Base-by-base conservation (phyloP, 2,797 vertebrate genomes). In the Lepilemur ruficaudatus region DNA sequence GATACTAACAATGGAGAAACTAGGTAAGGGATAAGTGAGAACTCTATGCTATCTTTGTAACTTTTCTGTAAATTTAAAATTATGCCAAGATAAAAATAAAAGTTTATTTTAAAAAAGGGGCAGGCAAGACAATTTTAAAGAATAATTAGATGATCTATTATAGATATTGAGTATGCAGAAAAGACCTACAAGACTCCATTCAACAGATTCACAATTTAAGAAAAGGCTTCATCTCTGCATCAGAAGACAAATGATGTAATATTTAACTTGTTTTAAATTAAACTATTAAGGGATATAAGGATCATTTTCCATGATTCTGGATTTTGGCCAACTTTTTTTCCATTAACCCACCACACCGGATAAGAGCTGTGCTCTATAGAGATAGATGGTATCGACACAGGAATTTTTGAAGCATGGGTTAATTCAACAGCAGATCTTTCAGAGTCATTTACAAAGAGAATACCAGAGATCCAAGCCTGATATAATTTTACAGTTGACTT, bases 31-130 rank as follows among this genome's bases (percentile, higher is more conserved):
- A 14, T 75, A 32, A 55, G 35, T 25, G 25, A 67, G 30, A 50
- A 90, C n/a, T 69, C 11, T 65, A 32, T 38, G 63, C 32, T 18
- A 63, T 61, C 23, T 89, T 38, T 67, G 59, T 4, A 75, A 72
- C 22, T 80, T 93, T 82, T 90, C 38, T 84, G 10, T 80, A 86
- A 80, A 70, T 79, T 89, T 91, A 89, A 96, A 84, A 67, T 95
- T 65, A 95, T 57, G 72, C 10, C 55, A 96, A 89, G 82, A 59
- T 50, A 69, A 91, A 63, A 78, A 84, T 52, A 23, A 52, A 81
- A 46, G 32, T 52, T 63, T 30, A 65, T 50, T 65, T 78, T 52
- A 38, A 32, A 85, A 87, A 81, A 87, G 7, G 2, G 12, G 1
- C 9, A 11, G 43, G 20, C 5, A 83, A 91, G 59, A 82, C 4